These are phyloP conservation scores for Caenorhabditis drosophilae DNA, from an alignment of 2,888 invertebrate genomes.

Conservation along the genomic window DNA sequence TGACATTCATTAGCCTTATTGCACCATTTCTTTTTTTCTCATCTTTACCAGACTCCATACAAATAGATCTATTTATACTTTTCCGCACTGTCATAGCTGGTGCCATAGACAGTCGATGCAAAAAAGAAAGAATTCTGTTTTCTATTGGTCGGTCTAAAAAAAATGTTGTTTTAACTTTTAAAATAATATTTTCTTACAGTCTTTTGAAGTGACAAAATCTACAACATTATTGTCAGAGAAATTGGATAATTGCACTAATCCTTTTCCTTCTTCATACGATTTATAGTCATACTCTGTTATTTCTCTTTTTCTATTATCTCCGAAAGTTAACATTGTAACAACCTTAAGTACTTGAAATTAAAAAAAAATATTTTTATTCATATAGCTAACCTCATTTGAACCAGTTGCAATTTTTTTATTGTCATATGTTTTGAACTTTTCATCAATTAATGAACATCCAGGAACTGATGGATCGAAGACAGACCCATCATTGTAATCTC, in stretches of 20 bases:
- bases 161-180: neutral
- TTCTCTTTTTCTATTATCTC: constrained; percentile 2
- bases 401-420: neutral
- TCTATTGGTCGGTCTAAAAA: constrained; percentile 25
- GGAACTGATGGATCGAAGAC: neutral
- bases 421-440: neutral
- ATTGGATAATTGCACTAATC: constrained; percentile 10
- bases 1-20: neutral
- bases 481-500: neutral
- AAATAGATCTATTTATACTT: constrained; percentile 12
- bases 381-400: neutral
- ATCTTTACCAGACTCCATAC: constrained; percentile 2
- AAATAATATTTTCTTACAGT: constrained; percentile 15
- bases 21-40: constrained; percentile 13
- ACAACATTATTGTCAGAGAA: constrained; percentile 12
- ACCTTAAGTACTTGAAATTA: neutral
- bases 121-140: constrained; percentile 17
- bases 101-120: constrained; percentile 12
- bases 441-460: neutral
- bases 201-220: constrained; percentile 11
- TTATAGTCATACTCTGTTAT: constrained; percentile 18
- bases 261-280: constrained; percentile 24
- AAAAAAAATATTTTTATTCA: neutral
- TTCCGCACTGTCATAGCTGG: constrained; percentile 14
- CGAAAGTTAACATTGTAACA: neutral